Percentiles rank a stretch among this genome's conserved stretches.
Conservation (phyloP, 2,113 vertebrate species). For the Fregetta grallaria region DNA sequence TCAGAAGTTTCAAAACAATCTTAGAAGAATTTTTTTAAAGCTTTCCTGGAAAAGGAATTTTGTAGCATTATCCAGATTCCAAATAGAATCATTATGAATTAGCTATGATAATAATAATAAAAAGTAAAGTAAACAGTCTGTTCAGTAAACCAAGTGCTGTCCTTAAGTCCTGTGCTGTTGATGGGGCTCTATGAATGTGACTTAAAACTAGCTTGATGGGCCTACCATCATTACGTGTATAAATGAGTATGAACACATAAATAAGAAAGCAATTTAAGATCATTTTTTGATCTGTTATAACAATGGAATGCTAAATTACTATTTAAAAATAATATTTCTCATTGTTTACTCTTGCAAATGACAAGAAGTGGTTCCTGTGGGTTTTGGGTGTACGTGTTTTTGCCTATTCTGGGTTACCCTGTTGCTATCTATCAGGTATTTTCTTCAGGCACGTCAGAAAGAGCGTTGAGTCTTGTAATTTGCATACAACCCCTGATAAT, state of each 20-base stretch:
- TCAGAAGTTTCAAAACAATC: slow-evolving; percentile 29
- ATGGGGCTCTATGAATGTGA: not conserved
- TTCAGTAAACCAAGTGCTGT: not conserved
- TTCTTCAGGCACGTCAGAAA: not conserved
- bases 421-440: not conserved
- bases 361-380: not conserved
- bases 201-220: not conserved
- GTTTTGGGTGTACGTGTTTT: not conserved
- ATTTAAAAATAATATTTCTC: not conserved
- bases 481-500: not conserved
- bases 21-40: not conserved
- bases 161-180: not conserved
- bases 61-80: not conserved
- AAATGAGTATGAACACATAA: not conserved
- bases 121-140: not conserved
- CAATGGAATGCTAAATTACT: not conserved
- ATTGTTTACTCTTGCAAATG: not conserved
- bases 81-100: not conserved
- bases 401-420: not conserved
- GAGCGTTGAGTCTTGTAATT: not conserved
- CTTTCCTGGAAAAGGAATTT: slow-evolving; percentile 2
- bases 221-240: not conserved
- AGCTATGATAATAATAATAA: not conserved
- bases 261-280: not conserved
- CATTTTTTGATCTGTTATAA: accelerated